phyloP scores from a whole-genome alignment of 1,140 invertebrate species.

The Diachasma alloeum region DNA sequence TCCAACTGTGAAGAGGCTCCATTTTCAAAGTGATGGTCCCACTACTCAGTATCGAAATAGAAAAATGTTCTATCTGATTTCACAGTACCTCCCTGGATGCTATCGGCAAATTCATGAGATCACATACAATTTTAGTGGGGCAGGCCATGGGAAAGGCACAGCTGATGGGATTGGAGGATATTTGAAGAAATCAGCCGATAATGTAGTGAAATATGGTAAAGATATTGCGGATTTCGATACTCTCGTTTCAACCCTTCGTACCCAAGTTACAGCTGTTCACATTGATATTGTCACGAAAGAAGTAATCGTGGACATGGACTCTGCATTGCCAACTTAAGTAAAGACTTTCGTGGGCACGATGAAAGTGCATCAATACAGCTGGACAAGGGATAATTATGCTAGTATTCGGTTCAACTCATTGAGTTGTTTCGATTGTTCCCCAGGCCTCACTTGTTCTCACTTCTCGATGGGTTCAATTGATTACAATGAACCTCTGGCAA shows the following conservation, averaged over 20 bases:
- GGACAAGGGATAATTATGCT: neutral
- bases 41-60: too few species aligned
- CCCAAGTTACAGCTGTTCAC: neutral
- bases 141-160: conserved; percentile 39
- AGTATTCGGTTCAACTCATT: conserved; percentile 15
- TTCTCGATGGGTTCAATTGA: too few species aligned
- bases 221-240: conserved; percentile 29
- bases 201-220: conserved; percentile 28
- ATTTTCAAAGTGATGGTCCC: too few species aligned
- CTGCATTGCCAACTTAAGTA: neutral
- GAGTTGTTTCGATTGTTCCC: conserved; percentile 13
- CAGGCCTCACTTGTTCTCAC: too few species aligned
- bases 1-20: conserved; percentile 9
- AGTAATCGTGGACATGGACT: conserved; percentile 2
- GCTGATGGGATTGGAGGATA: conserved; percentile 41
- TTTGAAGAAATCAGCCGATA: conserved; percentile 36
- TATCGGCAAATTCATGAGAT: conserved; percentile 10
- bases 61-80: conserved; percentile 32
- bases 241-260: conserved; percentile 17
- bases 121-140: conserved; percentile 35
- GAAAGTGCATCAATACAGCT: conserved; percentile 21
- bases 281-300: neutral
- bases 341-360: conserved; percentile 18
- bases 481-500: too few species aligned
- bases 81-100: conserved; percentile 22